These are phyloP conservation scores for Leptoteleia sp. DNA, from an alignment of 1,140 invertebrate genomes.

Conservation along the genomic window DNA sequence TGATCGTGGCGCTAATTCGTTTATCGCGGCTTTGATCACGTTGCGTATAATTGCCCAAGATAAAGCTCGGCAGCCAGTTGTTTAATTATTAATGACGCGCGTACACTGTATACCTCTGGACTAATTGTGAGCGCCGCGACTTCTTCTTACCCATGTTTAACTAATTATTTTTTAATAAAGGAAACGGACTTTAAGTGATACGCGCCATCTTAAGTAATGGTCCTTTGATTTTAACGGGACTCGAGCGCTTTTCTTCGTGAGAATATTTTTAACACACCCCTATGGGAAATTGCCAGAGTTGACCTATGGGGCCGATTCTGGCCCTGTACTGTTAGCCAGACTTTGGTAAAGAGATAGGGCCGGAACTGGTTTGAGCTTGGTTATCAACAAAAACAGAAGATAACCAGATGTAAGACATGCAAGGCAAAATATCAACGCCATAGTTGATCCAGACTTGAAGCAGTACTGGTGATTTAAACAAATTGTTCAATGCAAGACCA, in stretches of 20 bases:
- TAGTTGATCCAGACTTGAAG: too few species aligned
- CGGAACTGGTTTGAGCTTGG: too few species aligned
- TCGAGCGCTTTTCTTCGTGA: constrained; percentile 25
- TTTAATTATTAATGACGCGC: constrained; percentile 70
- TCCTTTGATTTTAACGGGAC: constrained; percentile 43
- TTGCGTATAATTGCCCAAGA: constrained; percentile 69
- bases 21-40: constrained; percentile 66
- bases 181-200: constrained; percentile 52
- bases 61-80: constrained; percentile 59
- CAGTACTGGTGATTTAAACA: too few species aligned
- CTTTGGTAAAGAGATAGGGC: too few species aligned
- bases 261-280: too few species aligned
- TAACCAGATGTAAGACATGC: too few species aligned
- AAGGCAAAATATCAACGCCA: too few species aligned
- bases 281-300: too few species aligned
- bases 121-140: constrained; percentile 64
- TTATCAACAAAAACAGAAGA: too few species aligned
- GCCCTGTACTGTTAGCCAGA: too few species aligned
- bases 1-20: constrained; percentile 77
- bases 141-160: constrained; percentile 55
- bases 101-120: constrained; percentile 31
- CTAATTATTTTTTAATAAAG: constrained; percentile 68
- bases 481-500: too few species aligned
- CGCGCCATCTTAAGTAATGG: constrained; percentile 54
- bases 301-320: too few species aligned